Evolutionary conservation across 2,113 vertebrate species (phyloP).

Genomic region (Gnathonemus echidnorhynchus): DNA sequence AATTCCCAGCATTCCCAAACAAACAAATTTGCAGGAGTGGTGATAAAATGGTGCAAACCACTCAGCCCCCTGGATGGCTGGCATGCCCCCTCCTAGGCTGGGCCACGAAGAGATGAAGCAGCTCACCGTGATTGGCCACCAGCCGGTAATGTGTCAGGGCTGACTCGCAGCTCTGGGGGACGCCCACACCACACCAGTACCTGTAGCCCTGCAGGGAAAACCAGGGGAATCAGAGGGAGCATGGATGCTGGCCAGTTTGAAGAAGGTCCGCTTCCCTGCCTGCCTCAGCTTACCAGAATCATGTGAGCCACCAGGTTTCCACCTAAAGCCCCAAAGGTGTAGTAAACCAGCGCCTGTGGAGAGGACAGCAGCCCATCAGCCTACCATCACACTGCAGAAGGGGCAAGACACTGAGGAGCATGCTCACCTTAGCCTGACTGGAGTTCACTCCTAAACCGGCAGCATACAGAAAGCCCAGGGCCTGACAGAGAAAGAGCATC

Average conservation of each 20-base stretch:
- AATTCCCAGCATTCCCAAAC: background rate
- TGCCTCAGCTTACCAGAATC: conserved; percentile 75
- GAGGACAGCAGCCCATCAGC: background rate
- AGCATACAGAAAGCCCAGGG: conserved; percentile 92
- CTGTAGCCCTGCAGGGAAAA: conserved; percentile 75
- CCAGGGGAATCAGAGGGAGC: background rate
- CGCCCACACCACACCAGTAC: conserved; percentile 96
- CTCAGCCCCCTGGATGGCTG: background rate
- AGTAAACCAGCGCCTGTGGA: conserved; percentile 87
- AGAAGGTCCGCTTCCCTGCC: background rate
- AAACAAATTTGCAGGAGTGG: background rate
- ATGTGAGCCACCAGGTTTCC: conserved; percentile 93
- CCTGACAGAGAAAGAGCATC: conserved; percentile 54
- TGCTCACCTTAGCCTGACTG: conserved; percentile 91
- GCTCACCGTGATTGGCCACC: conserved; percentile 88
- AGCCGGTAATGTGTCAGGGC: conserved; percentile 94
- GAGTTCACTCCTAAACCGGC: conserved; percentile 95
- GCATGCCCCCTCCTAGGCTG: background rate
- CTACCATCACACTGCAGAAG: background rate
- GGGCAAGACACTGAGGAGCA: background rate
- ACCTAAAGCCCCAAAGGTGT: conserved; percentile 95
- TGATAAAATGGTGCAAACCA: background rate
- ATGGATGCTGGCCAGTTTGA: background rate
- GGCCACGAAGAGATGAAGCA: background rate
- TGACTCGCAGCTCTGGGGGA: conserved; percentile 95